phyloP scores from a whole-genome alignment of 2,888 invertebrate species.

The Pyrrhia umbra region DNA sequence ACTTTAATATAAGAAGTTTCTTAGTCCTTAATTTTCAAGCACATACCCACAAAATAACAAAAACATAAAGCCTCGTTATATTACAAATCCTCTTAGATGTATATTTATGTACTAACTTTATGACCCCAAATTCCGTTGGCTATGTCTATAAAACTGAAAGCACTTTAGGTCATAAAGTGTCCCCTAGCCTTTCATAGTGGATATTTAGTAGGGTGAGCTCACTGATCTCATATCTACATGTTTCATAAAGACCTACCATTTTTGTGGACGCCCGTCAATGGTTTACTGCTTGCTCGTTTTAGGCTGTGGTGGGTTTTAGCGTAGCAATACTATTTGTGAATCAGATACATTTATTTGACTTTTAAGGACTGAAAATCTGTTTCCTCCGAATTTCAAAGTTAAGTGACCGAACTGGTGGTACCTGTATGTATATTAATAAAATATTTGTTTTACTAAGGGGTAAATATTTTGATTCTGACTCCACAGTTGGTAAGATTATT shows the following conservation, averaged over 20 bases:
- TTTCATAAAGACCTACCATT: slow-evolving; percentile 36
- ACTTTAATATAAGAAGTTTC: too few relatives aligned
- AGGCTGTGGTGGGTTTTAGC: slow-evolving; percentile 8
- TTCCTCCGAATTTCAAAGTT: too few relatives aligned
- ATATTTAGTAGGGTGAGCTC: slow-evolving; percentile 44
- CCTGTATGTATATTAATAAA: too few relatives aligned
- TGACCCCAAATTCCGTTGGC: slow-evolving; percentile 45
- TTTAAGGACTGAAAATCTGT: background rate
- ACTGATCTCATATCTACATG: slow-evolving; percentile 45
- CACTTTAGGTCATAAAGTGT: slow-evolving; percentile 57
- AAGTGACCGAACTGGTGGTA: too few relatives aligned
- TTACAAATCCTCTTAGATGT: slow-evolving; percentile 35
- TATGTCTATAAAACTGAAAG: slow-evolving; percentile 56
- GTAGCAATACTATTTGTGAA: background rate
- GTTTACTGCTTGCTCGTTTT: slow-evolving; percentile 14
- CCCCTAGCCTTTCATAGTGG: slow-evolving; percentile 50
- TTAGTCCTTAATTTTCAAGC: too few relatives aligned
- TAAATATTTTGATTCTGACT: too few relatives aligned
- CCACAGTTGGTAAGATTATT: too few relatives aligned
- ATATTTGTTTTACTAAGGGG: too few relatives aligned
- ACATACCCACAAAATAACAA: too few relatives aligned
- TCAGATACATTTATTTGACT: too few relatives aligned
- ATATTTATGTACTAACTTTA: slow-evolving; percentile 49
- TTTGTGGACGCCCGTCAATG: slow-evolving; percentile 16
- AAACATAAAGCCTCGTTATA: slow-evolving; percentile 6